Conservation (phyloP, 1,140 invertebrate genomes). For the Musca domestica region DNA sequence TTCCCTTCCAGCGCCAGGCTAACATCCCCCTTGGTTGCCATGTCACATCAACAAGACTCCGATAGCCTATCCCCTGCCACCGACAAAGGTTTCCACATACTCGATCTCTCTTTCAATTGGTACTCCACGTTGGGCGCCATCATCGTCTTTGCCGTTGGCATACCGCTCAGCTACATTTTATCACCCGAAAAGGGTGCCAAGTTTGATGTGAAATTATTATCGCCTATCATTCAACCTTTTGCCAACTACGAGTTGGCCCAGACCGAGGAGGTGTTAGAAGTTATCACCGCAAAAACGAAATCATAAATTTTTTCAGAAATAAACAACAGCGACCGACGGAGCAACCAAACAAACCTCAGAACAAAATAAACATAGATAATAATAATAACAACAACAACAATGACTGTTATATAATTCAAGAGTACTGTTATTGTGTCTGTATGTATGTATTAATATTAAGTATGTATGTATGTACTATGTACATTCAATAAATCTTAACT, state of each 20-base stretch:
- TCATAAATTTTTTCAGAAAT: not conserved
- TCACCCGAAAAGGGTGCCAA: slow-evolving; percentile 38
- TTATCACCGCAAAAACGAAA: slow-evolving; percentile 14
- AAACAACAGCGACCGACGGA: too few species aligned
- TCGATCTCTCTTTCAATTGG: slow-evolving; percentile 62
- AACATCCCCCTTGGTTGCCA: not conserved
- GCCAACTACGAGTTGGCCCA: slow-evolving; percentile 33
- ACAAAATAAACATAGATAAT: too few species aligned
- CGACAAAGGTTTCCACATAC: slow-evolving; percentile 53
- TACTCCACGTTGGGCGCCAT: slow-evolving; percentile 62
- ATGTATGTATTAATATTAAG: too few species aligned
- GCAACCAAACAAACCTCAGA: too few species aligned
- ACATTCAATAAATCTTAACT: too few species aligned
- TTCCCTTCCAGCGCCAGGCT: not conserved
- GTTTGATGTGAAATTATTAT: slow-evolving; percentile 50
- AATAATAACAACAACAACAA: too few species aligned
- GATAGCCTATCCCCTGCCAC: not conserved
- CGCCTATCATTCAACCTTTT: slow-evolving; percentile 46
- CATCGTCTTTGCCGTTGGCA: slow-evolving; percentile 62
- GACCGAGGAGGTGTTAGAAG: slow-evolving; percentile 33
- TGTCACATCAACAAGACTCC: not conserved
- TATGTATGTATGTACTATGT: too few species aligned
- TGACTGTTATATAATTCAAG: too few species aligned
- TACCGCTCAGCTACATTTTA: slow-evolving; percentile 49
- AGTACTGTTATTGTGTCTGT: too few species aligned